phyloP scores from a whole-genome alignment of 1,140 invertebrate species.

The Dolichoris vasculosae region DNA sequence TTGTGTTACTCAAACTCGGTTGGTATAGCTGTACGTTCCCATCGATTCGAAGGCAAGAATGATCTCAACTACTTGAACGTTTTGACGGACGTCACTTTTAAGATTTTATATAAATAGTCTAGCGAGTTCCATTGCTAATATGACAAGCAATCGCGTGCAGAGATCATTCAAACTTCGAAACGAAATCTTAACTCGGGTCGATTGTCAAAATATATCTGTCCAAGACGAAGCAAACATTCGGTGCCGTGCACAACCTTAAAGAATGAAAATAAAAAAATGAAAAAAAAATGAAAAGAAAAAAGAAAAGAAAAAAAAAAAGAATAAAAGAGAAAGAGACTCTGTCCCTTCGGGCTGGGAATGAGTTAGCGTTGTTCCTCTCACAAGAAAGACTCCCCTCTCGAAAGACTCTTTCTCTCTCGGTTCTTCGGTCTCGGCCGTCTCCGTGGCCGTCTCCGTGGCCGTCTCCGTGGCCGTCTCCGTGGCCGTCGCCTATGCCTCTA shows the following conservation, averaged over 20 bases:
- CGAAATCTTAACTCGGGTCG: background rate
- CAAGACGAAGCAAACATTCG: constrained; percentile 19
- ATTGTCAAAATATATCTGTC: constrained; percentile 17
- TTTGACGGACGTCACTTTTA: background rate
- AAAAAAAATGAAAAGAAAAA: background rate
- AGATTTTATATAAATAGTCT: constrained; percentile 7
- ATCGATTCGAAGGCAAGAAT: background rate
- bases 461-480: background rate
- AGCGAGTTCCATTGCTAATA: background rate
- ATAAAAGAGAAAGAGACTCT: constrained; percentile 12
- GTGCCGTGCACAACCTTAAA: background rate
- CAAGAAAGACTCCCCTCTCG: constrained; percentile 57
- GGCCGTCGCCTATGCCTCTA: constrained; percentile 56
- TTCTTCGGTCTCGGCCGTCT: constrained; percentile 10
- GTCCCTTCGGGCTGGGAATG: constrained; percentile 68
- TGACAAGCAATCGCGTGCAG: background rate
- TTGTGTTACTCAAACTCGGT: background rate
- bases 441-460: too few relatives aligned
- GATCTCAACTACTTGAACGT: background rate
- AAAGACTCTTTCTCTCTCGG: constrained; percentile 36
- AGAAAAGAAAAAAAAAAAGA: background rate
- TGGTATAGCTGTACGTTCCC: background rate
- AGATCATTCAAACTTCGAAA: background rate
- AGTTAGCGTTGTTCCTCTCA: constrained; percentile 69
- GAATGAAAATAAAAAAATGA: background rate